Evolutionary conservation across 2,797 vertebrate genomes (phyloP).

Genomic region (Vultur gryphus): DNA sequence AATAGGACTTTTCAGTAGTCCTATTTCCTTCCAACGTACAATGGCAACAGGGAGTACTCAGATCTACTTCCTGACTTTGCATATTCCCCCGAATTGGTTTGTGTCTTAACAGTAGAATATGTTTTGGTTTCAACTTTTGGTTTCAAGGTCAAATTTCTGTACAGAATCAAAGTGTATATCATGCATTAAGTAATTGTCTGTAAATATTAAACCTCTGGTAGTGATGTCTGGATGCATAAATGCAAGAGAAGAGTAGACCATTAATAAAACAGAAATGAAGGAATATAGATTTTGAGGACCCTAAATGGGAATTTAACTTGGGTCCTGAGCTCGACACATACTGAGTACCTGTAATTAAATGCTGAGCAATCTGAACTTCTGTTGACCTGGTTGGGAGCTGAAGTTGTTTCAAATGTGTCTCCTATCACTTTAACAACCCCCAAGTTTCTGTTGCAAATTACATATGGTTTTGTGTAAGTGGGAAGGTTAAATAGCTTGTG

Average conservation of each 20-base stretch:
- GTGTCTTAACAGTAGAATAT: neutral
- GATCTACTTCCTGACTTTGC: neutral
- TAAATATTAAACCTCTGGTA: neutral
- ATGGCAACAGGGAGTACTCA: neutral
- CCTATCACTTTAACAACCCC: neutral
- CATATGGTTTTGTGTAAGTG: neutral
- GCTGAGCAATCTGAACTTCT: neutral
- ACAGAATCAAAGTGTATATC: neutral
- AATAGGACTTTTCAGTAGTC: neutral
- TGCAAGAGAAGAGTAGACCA: neutral
- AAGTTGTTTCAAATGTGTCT: neutral
- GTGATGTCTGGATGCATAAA: neutral
- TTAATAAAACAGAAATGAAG: neutral
- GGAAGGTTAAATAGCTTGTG: neutral
- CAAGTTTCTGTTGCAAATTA: neutral
- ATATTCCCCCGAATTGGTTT: neutral
- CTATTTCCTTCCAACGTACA: neutral
- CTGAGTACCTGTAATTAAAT: neutral
- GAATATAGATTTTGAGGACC: neutral
- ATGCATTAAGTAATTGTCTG: neutral
- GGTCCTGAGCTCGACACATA: neutral
- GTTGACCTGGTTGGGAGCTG: neutral
- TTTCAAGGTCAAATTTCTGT: neutral
- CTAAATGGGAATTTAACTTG: neutral
- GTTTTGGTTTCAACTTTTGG: neutral